Conservation (phyloP, 2,888 invertebrate genomes). For the Idaea aversata region DNA sequence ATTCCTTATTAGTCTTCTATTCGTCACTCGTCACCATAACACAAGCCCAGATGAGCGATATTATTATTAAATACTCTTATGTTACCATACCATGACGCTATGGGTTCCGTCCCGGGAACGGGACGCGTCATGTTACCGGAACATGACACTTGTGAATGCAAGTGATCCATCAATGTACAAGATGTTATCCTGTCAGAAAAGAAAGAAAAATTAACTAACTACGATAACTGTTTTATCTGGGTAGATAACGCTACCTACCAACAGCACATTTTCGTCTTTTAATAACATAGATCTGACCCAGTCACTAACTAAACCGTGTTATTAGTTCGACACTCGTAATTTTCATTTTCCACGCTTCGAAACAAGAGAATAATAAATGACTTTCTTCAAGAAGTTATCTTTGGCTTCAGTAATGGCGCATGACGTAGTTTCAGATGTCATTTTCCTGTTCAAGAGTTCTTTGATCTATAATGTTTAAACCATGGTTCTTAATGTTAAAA, state of each 20-base stretch:
- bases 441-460: neutral
- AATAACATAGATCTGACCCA: neutral
- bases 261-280: neutral
- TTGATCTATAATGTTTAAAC: conserved; percentile 1
- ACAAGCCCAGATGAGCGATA: too few species aligned
- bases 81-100: too few species aligned
- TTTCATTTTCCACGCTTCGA: conserved; percentile 14
- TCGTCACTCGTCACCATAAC: too few species aligned
- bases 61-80: too few species aligned
- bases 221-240: neutral
- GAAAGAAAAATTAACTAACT: too few species aligned
- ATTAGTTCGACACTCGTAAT: conserved; percentile 5
- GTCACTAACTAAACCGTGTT: neutral
- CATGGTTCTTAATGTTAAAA: neutral
- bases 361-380: neutral
- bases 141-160: too few species aligned
- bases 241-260: neutral
- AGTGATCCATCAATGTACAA: too few species aligned
- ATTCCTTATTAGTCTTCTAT: too few species aligned
- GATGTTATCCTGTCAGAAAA: too few species aligned
- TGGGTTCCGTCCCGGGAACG: too few species aligned
- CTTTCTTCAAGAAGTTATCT: neutral
- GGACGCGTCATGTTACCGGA: too few species aligned
- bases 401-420: neutral
- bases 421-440: conserved; percentile 1